Evolutionary conservation across 1,140 invertebrate genomes (phyloP).

Genomic region (Meteorus sp.): DNA sequence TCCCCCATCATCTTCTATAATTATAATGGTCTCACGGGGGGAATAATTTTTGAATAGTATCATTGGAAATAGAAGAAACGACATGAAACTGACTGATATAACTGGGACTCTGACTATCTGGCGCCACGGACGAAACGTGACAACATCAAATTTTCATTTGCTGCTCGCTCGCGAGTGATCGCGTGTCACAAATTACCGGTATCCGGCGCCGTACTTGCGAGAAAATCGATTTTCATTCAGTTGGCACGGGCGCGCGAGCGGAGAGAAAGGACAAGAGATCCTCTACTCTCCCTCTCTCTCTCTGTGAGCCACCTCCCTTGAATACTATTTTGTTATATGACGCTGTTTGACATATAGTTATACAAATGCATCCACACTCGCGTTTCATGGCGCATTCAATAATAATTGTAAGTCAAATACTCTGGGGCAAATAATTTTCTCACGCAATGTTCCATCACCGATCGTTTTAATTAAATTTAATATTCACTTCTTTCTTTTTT

Average conservation of each 20-base stretch:
- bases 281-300: too few relatives aligned
- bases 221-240: conserved; percentile 53
- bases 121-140: conserved; percentile 32
- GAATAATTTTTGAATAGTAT: too few relatives aligned
- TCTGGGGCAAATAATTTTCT: not conserved
- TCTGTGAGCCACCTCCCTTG: too few relatives aligned
- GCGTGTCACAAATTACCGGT: conserved; percentile 55
- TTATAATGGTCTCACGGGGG: too few relatives aligned
- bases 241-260: conserved; percentile 34
- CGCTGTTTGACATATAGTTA: too few relatives aligned
- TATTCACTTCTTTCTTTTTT: not conserved
- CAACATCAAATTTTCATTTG: conserved; percentile 50
- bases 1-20: too few relatives aligned
- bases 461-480: not conserved
- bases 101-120: not conserved
- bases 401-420: conserved; percentile 22
- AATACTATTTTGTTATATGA: too few relatives aligned
- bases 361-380: conserved; percentile 11
- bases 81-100: too few relatives aligned
- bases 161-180: conserved; percentile 40
- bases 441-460: not conserved
- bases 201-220: conserved; percentile 35
- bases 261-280: too few relatives aligned
- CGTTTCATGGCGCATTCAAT: not conserved
- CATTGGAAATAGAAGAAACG: too few relatives aligned